Percentiles rank a stretch among this genome's conserved stretches.
Evolutionary conservation across 2,797 vertebrate species (phyloP).

Genomic region (Harpagifer antarcticus): DNA sequence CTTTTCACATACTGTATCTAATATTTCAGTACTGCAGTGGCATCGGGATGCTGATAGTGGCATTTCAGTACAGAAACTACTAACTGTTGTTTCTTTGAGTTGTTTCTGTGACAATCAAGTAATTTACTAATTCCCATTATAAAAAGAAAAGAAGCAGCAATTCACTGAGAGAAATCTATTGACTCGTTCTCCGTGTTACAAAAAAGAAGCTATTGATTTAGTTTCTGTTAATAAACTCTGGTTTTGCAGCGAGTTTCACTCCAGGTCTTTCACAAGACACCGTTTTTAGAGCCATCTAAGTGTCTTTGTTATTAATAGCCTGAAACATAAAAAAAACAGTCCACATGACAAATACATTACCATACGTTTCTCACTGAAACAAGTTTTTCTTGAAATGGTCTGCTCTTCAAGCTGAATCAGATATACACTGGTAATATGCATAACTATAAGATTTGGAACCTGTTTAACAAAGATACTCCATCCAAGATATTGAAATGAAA

Average conservation of each 20-base stretch:
- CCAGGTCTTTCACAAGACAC: neutral
- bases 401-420: conserved; percentile 18
- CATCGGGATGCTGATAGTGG: neutral
- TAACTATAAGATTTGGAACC: neutral
- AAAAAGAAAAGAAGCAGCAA: conserved; percentile 5
- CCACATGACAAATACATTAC: neutral
- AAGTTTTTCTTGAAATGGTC: conserved; percentile 41
- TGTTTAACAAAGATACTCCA: neutral
- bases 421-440: neutral
- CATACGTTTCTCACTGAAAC: conserved; percentile 7
- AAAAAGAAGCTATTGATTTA: conserved; percentile 23
- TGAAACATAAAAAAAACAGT: neutral
- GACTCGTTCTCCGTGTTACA: conserved; percentile 2
- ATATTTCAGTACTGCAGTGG: neutral
- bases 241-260: conserved; percentile 26
- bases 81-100: neutral
- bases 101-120: conserved; percentile 17
- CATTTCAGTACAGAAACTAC: neutral
- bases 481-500: neutral
- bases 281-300: neutral
- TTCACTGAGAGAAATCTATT: conserved; percentile 29
- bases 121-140: conserved; percentile 16
- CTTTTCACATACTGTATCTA: neutral
- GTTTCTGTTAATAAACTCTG: conserved; percentile 32
- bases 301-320: conserved; percentile 21